Percentiles rank a stretch among this genome's conserved stretches.
phyloP scores from a whole-genome alignment of 2,113 vertebrate genomes.

The Burhinus bistriatus region DNA sequence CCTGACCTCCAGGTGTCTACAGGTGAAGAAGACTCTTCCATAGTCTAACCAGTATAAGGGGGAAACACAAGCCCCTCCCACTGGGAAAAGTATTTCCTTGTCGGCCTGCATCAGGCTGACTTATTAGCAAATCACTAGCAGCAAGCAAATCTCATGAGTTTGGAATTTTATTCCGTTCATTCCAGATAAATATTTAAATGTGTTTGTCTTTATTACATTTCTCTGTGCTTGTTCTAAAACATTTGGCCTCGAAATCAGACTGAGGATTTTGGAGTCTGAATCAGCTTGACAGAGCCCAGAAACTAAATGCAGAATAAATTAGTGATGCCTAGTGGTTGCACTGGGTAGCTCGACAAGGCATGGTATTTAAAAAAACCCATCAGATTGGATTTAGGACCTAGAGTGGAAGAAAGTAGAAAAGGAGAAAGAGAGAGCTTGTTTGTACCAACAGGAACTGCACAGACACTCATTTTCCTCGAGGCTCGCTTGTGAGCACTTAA shows the following conservation, averaged over 20 bases:
- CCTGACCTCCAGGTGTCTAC: background rate
- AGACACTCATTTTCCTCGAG: background rate
- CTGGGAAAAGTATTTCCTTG: background rate
- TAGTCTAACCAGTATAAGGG: background rate
- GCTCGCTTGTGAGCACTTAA: background rate
- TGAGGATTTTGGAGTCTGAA: background rate
- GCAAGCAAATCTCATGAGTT: background rate
- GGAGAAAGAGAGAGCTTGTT: background rate
- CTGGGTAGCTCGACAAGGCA: background rate
- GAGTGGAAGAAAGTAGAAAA: background rate
- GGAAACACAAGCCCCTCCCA: background rate
- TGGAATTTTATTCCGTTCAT: background rate
- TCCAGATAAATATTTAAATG: slow-evolving; percentile 32
- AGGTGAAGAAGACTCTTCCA: background rate
- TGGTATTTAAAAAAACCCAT: background rate
- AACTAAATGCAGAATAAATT: background rate
- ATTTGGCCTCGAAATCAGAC: slow-evolving; percentile 12
- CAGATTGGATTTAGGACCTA: background rate
- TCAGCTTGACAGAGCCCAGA: background rate
- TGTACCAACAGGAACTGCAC: background rate
- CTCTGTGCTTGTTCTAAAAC: background rate
- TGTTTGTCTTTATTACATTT: slow-evolving; percentile 12
- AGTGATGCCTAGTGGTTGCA: background rate
- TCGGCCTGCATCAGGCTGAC: background rate
- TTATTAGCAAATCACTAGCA: slow-evolving; percentile 15